These are phyloP conservation scores for Zosterops pallidus DNA, from an alignment of 2,113 vertebrate genomes.

Conservation along the genomic window DNA sequence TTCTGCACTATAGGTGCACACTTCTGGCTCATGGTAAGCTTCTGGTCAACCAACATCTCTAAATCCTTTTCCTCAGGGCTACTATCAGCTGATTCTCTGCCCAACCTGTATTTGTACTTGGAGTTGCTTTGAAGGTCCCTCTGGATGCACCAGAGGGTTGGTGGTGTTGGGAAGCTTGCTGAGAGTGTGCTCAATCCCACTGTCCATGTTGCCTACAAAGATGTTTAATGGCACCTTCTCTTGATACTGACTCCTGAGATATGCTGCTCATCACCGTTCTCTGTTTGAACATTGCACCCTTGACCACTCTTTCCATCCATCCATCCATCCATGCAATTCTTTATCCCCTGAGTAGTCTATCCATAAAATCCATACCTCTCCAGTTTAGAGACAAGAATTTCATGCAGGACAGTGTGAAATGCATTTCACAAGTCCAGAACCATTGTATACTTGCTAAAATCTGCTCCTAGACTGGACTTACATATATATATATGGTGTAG, in stretches of 20 bases:
- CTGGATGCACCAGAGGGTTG: not conserved
- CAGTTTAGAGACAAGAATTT: not conserved
- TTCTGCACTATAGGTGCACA: not conserved
- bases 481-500: not conserved
- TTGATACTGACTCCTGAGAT: not conserved
- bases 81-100: not conserved
- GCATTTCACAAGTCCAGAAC: not conserved
- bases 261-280: accelerated
- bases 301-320: not conserved
- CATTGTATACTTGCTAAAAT: not conserved
- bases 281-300: not conserved
- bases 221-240: not conserved
- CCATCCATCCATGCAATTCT: not conserved
- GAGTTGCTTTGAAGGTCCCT: not conserved
- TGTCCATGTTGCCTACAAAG: not conserved
- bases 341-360: not conserved
- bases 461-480: not conserved
- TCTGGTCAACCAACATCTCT: not conserved
- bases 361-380: not conserved
- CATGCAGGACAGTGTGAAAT: not conserved
- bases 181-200: not conserved
- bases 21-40: not conserved
- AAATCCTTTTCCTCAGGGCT: not conserved
- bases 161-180: not conserved
- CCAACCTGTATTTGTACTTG: not conserved